Percentiles rank a stretch among this genome's conserved stretches.
phyloP scores from a whole-genome alignment of 2,888 invertebrate genomes.

The Scotopteryx bipunctaria region DNA sequence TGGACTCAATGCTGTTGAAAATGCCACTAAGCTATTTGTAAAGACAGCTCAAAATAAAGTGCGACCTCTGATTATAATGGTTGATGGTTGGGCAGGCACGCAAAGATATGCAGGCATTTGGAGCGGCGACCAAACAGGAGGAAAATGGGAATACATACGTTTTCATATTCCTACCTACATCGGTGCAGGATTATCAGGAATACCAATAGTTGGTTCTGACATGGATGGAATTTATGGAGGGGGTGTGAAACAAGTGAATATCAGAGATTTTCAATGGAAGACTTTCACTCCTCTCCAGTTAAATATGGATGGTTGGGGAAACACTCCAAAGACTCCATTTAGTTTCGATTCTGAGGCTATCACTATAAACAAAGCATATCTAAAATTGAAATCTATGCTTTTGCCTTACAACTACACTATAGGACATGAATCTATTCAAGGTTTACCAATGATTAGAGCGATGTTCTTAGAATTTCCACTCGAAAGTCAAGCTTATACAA shows the following conservation, averaged over 20 bases:
- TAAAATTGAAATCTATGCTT: constrained; percentile 72
- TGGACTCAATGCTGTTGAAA: constrained; percentile 66
- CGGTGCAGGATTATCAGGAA: constrained; percentile 71
- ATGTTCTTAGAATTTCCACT: constrained; percentile 73
- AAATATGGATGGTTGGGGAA: constrained; percentile 78
- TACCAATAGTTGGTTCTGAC: constrained; percentile 71
- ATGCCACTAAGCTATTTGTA: constrained; percentile 61
- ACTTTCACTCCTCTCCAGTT: constrained; percentile 73
- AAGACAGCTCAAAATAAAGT: constrained; percentile 47
- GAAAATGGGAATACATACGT: constrained; percentile 75
- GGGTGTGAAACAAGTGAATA: constrained; percentile 58
- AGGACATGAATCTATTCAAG: constrained; percentile 58
- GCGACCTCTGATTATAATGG: constrained; percentile 70
- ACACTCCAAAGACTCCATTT: constrained; percentile 67
- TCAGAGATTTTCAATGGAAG: constrained; percentile 77
- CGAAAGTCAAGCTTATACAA: constrained; percentile 57
- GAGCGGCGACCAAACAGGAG: constrained; percentile 76
- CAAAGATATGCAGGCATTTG: constrained; percentile 72
- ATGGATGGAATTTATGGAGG: constrained; percentile 76
- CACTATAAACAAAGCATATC: constrained; percentile 67
- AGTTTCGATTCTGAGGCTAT: constrained; percentile 63
- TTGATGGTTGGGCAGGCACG: constrained; percentile 77
- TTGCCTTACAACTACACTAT: constrained; percentile 75
- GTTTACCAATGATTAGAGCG: constrained; percentile 71
- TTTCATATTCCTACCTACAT: constrained; percentile 77